Conservation (phyloP, 1,140 invertebrate genomes). For the Anadara kagoshimensis region DNA sequence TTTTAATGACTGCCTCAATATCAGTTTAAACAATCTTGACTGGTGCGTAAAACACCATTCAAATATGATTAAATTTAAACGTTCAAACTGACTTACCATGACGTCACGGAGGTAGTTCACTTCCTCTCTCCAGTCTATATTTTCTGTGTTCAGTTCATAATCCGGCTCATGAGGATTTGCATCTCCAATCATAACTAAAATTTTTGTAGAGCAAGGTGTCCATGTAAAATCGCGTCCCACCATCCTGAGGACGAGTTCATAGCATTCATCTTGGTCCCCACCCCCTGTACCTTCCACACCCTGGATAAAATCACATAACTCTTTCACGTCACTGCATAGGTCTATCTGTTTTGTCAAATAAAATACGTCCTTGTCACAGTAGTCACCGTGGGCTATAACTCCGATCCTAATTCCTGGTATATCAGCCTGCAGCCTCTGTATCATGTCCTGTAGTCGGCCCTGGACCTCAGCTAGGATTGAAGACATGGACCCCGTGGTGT, state of each 20-base stretch:
- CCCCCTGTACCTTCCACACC: constrained; percentile 59
- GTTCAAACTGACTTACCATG: constrained; percentile 21
- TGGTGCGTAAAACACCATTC: no score
- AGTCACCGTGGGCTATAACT: constrained; percentile 67
- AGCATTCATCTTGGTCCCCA: constrained; percentile 63
- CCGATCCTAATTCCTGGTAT: constrained; percentile 60
- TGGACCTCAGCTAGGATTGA: constrained; percentile 54
- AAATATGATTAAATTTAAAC: background rate
- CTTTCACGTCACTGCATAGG: constrained; percentile 51
- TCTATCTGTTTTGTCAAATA: constrained; percentile 64
- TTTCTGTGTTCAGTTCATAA: constrained; percentile 52
- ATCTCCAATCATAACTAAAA: constrained; percentile 69
- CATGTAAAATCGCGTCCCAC: constrained; percentile 52
- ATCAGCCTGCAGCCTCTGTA: constrained; percentile 62
- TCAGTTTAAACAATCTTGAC: no score
- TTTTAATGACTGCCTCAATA: no score
- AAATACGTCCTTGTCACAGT: constrained; percentile 60
- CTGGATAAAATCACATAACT: constrained; percentile 61
- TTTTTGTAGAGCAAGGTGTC: constrained; percentile 54
- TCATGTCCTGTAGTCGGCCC: constrained; percentile 59
- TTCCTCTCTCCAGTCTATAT: constrained; percentile 67
- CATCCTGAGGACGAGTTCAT: constrained; percentile 63
- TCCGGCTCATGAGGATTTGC: constrained; percentile 61
- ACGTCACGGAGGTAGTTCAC: constrained; percentile 34
- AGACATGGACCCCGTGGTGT: constrained; percentile 69